These are phyloP conservation scores for Cryptus viduatorius DNA, from an alignment of 2,888 invertebrate species.

Conservation along the genomic window DNA sequence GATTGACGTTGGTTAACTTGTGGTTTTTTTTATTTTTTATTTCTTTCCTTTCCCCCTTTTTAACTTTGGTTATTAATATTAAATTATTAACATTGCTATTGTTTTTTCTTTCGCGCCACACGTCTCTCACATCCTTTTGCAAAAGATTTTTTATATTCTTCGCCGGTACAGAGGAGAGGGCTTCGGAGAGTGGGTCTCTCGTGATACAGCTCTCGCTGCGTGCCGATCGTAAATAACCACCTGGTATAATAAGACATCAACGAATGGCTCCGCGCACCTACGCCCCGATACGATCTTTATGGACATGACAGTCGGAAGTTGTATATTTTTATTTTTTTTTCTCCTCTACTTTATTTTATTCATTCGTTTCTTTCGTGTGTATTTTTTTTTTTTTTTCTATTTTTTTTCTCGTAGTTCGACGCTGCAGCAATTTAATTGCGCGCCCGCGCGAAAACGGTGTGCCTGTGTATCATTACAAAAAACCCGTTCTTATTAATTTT, in stretches of 20 bases:
- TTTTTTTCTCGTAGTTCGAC: slow-evolving; percentile 5
- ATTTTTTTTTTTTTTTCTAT: slow-evolving; percentile 24
- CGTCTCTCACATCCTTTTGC: background rate
- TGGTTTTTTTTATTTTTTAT: slow-evolving; percentile 19
- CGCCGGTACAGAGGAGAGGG: slow-evolving; percentile 8
- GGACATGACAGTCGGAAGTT: slow-evolving; percentile 79
- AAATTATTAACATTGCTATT: background rate
- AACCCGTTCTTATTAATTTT: slow-evolving; percentile 51
- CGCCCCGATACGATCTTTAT: slow-evolving; percentile 80
- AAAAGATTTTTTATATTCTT: slow-evolving; percentile 39
- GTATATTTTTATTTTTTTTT: slow-evolving; percentile 71
- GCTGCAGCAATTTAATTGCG: slow-evolving; percentile 21
- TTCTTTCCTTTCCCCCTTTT: background rate
- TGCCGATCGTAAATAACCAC: slow-evolving; percentile 80
- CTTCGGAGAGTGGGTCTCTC: slow-evolving; percentile 51
- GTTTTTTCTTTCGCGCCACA: slow-evolving; percentile 29
- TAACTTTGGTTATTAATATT: slow-evolving; percentile 2
- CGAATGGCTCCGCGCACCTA: slow-evolving; percentile 78
- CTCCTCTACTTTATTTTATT: slow-evolving; percentile 49
- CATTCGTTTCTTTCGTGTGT: slow-evolving; percentile 9
- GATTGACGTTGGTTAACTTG: slow-evolving; percentile 29
- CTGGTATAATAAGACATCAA: slow-evolving; percentile 81
- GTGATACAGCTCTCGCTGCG: slow-evolving; percentile 48
- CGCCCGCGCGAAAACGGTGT: background rate
- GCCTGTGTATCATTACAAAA: slow-evolving; percentile 43